Conservation (phyloP, 1,140 invertebrate species). For the Mamestra configurata region DNA sequence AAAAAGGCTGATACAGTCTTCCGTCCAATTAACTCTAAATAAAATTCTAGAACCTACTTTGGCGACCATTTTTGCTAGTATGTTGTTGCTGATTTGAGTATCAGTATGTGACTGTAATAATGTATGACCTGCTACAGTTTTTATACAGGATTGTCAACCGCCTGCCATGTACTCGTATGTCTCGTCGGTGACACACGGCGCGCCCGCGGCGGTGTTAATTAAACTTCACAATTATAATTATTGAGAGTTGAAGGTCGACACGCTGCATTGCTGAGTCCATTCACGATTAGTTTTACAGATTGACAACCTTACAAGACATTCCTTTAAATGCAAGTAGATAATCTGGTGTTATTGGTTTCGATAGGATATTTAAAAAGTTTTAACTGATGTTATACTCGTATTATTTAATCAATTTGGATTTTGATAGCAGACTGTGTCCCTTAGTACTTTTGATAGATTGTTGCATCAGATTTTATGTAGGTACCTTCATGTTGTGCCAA, state of each 20-base stretch:
- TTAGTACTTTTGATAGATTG: not conserved
- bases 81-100: constrained; percentile 58
- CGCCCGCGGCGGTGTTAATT: constrained; percentile 59
- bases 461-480: not conserved
- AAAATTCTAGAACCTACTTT: constrained; percentile 61
- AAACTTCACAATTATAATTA: constrained; percentile 62
- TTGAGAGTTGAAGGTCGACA: constrained; percentile 67
- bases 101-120: constrained; percentile 62
- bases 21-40: no score
- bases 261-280: constrained; percentile 5
- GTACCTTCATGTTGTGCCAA: no score
- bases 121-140: constrained; percentile 41
- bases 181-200: constrained; percentile 58
- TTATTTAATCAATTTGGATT: no score
- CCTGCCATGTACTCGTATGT: constrained; percentile 56
- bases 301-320: no score
- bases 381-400: no score
- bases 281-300: not conserved
- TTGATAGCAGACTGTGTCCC: no score
- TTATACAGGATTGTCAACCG: constrained; percentile 47
- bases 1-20: no score
- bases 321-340: no score
- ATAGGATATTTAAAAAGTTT: no score
- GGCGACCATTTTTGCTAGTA: constrained; percentile 62
- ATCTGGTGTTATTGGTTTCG: no score